A percentile compares a stretch with the other conserved stretches of the same genome.
These are phyloP conservation scores for Cylindroiulus punctatus DNA, from an alignment of 2,888 invertebrate species.

Conservation along the genomic window DNA sequence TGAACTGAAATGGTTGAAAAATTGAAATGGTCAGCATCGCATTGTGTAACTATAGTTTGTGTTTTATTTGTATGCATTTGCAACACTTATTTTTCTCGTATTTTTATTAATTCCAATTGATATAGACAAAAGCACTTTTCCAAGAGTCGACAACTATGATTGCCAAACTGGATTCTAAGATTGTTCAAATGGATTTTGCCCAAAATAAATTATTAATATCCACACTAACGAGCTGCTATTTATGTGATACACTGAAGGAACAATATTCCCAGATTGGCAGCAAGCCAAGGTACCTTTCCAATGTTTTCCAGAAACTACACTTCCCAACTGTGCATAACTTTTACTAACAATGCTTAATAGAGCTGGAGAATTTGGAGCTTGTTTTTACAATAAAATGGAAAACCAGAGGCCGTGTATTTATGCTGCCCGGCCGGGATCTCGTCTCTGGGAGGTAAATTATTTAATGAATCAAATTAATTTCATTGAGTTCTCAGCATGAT, in stretches of 20 bases:
- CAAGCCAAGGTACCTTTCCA: conserved; percentile 55
- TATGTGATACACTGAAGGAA: conserved; percentile 57
- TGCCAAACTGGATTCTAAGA: conserved; percentile 54
- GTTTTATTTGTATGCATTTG: neutral
- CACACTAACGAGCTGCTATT: conserved; percentile 53
- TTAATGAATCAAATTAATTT: neutral
- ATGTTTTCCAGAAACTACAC: neutral
- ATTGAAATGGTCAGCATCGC: too few species aligned
- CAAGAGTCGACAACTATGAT: conserved; percentile 55
- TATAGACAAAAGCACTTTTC: conserved; percentile 55
- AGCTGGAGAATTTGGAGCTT: conserved; percentile 52
- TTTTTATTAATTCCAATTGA: conserved; percentile 51
- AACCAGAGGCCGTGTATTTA: conserved; percentile 56
- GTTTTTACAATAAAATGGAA: conserved; percentile 49
- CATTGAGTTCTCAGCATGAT: neutral
- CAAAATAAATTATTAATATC: conserved; percentile 56
- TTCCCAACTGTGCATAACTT: neutral
- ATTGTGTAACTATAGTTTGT: neutral
- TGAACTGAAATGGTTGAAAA: neutral
- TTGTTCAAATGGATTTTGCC: conserved; percentile 57
- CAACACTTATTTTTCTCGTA: neutral
- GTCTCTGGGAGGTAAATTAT: conserved; percentile 56
- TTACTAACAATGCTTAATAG: conserved; percentile 14
- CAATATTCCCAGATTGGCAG: conserved; percentile 58
- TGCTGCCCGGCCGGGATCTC: conserved; percentile 57